These are phyloP conservation scores for Laterallus jamaicensis DNA, from an alignment of 2,113 vertebrate genomes.

Conservation along the genomic window DNA sequence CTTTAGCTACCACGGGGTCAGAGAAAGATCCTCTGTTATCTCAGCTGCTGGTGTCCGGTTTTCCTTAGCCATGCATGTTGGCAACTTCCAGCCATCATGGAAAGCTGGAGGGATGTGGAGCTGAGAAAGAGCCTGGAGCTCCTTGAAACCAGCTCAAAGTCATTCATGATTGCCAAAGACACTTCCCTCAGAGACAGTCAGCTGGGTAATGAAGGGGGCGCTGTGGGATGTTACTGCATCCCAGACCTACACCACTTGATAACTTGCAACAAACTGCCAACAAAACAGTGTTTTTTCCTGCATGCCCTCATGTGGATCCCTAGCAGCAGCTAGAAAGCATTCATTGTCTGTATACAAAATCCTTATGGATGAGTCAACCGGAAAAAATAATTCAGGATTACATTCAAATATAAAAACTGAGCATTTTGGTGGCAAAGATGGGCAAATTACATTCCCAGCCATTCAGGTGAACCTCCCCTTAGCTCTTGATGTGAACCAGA, in stretches of 20 bases:
- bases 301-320: not conserved
- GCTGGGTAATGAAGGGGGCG: not conserved
- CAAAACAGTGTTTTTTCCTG: not conserved
- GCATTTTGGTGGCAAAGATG: not conserved
- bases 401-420: not conserved
- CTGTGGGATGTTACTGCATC: not conserved
- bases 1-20: not conserved
- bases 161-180: not conserved
- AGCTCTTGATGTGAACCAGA: not conserved
- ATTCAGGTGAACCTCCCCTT: not conserved
- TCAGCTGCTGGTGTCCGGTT: not conserved
- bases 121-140: not conserved
- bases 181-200: not conserved
- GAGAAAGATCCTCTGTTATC: not conserved
- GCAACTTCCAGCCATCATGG: fast-evolving
- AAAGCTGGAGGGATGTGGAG: not conserved
- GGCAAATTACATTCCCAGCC: not conserved
- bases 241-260: not conserved
- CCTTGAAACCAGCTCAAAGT: not conserved
- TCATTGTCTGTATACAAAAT: not conserved
- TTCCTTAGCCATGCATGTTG: fast-evolving
- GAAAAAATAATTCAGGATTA: not conserved
- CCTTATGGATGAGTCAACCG: not conserved
- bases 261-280: not conserved
- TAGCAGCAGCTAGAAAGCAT: not conserved